Base-by-base conservation (phyloP, 2,888 invertebrate species). In the Cheiracanthium punctorium region DNA sequence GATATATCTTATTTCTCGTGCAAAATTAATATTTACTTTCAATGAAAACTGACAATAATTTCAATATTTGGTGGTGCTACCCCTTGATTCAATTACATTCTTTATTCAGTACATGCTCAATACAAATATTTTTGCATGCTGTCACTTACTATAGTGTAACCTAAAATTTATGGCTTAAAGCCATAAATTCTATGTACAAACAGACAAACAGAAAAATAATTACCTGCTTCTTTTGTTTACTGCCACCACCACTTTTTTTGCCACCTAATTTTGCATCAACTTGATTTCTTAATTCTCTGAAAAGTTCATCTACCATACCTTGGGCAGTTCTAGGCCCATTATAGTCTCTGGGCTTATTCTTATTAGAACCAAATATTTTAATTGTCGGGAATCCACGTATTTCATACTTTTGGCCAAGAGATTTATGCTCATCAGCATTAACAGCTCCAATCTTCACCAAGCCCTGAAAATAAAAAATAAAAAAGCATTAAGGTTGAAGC, bases 341-440 rank as follows among this genome's bases (percentile, higher is more conserved):
- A 92, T 94, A 98, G 88, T 97, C 96, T 48, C 94, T 94, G 5
- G 98, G 97, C 87, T 94, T 95, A 74, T 94, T 94, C 92, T 98
- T 98, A 91, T 96, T 95, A 0, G 93, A 93, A 17, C 95, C 96
- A 92, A 99, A 98, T 69, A 99, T 95, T 92, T 99, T 99, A 88
- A 99, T 95, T 0, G 98, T 97, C 1, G 99, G 99, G 92, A 98
- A 99, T 73, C 99, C 98, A 89, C 94, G 93, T 43, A 99, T 95
- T 64, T 95, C 95, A 92, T 94, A 99, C 90, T 95, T 94, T 0
- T 94, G 93, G 41, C 95, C 95, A 0, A 98, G 92, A 5, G 95
- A 94, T 90, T 96, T 95, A 91, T 98, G 95, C 72, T 96, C 94
- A 91, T 98, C 98, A 64, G 96, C 96, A 93, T 99, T 95, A 0